These are phyloP conservation scores for Cyrtorhinus lividipennis DNA, from an alignment of 1,140 invertebrate genomes.

Conservation along the genomic window DNA sequence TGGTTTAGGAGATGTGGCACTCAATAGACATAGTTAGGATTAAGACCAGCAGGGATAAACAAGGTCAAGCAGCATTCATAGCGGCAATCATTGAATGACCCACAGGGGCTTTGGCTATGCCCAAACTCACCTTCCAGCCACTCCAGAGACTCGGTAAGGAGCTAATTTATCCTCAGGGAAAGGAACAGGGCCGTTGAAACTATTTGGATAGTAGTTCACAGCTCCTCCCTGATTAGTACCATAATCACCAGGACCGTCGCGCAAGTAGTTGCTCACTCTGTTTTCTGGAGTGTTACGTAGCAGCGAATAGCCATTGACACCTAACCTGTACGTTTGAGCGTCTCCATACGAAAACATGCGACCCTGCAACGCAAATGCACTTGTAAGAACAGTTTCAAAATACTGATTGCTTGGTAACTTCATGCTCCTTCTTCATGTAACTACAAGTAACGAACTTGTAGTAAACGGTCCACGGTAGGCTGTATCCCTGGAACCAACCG, in stretches of 20 bases:
- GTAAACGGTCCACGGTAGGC: slow-evolving; percentile 84
- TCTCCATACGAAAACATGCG: slow-evolving; percentile 87
- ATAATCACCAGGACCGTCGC: slow-evolving; percentile 52
- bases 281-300: slow-evolving; percentile 81
- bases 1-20: too few species aligned
- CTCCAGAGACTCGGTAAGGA: slow-evolving; percentile 30
- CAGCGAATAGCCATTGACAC: slow-evolving; percentile 79
- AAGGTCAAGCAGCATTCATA: too few species aligned
- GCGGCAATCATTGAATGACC: too few species aligned
- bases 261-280: slow-evolving; percentile 57
- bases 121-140: slow-evolving; percentile 29
- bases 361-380: slow-evolving; percentile 47
- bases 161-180: slow-evolving; percentile 32
- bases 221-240: slow-evolving; percentile 48
- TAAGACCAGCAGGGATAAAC: too few species aligned
- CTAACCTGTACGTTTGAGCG: slow-evolving; percentile 83
- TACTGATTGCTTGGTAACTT: too few species aligned
- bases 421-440: too few species aligned
- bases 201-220: slow-evolving; percentile 92
- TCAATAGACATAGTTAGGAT: too few species aligned
- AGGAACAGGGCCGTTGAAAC: slow-evolving; percentile 65
- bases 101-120: too few species aligned
- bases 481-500: slow-evolving; percentile 83
- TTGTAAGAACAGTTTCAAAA: slow-evolving; percentile 20
- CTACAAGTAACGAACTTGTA: too few species aligned